Evolutionary conservation across 2,113 vertebrate species (phyloP).

Genomic region (Anser brachyrhynchus): DNA sequence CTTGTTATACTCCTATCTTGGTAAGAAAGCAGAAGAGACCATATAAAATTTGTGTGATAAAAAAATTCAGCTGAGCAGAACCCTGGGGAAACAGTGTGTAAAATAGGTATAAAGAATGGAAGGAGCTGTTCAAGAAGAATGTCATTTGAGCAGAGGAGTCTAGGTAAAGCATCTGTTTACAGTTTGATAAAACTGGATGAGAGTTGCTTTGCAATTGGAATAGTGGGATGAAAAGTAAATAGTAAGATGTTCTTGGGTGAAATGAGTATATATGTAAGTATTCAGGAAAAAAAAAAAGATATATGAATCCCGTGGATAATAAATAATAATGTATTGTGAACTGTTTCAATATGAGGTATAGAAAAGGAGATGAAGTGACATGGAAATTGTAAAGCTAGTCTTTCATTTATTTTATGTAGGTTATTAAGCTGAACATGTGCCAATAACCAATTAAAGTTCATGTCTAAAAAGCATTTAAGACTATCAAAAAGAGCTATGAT

Average conservation of each 20-base stretch:
- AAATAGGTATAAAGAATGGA: slow-evolving; percentile 1
- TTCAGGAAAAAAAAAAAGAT: background rate
- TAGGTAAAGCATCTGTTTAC: background rate
- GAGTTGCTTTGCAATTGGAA: background rate
- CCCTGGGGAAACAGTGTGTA: background rate
- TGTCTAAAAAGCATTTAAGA: background rate
- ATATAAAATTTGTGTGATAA: background rate
- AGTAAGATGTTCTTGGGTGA: background rate
- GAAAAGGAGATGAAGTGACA: background rate
- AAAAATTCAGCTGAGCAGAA: slow-evolving; percentile 25
- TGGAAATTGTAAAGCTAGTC: background rate
- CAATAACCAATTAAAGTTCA: background rate
- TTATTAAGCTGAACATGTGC: background rate
- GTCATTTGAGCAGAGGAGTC: background rate
- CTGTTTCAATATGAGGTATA: background rate
- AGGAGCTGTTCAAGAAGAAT: background rate
- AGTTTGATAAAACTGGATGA: background rate
- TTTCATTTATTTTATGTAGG: background rate
- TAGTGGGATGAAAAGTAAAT: background rate
- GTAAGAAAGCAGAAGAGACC: slow-evolving; percentile 11
- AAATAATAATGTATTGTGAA: background rate
- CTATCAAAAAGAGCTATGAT: background rate
- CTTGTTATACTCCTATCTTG: slow-evolving; percentile 3
- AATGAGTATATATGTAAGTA: background rate
- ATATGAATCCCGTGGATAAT: background rate